phyloP scores from a whole-genome alignment of 2,888 invertebrate genomes.

The Chydorus sphaericus region DNA sequence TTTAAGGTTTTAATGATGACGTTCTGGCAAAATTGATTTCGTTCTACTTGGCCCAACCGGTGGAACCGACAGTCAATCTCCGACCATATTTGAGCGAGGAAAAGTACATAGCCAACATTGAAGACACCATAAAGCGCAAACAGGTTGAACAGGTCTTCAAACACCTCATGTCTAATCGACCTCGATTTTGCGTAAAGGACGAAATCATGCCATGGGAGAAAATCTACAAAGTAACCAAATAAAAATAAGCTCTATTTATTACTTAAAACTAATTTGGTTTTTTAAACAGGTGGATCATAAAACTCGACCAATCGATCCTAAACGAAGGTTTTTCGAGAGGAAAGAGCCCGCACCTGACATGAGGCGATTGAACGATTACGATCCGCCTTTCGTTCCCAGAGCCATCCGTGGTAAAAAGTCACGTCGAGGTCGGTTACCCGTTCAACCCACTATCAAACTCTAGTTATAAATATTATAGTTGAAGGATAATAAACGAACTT shows the following conservation, averaged over 20 bases:
- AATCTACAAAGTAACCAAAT: constrained; percentile 45
- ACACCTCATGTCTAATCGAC: constrained; percentile 49
- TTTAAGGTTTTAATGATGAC: constrained; percentile 56
- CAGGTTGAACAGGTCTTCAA: constrained; percentile 58
- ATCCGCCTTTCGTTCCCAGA: constrained; percentile 53
- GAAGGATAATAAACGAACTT: neutral
- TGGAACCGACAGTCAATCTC: constrained; percentile 43
- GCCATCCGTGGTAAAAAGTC: constrained; percentile 31
- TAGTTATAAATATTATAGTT: neutral
- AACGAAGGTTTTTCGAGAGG: constrained; percentile 52
- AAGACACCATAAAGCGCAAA: constrained; percentile 43
- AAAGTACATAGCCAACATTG: constrained; percentile 39
- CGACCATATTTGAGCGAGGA: constrained; percentile 53
- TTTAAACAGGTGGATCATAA: constrained; percentile 37
- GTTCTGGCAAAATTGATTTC: constrained; percentile 55
- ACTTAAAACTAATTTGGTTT: neutral
- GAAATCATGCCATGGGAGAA: constrained; percentile 69
- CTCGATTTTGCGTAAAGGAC: constrained; percentile 42
- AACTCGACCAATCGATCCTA: constrained; percentile 50
- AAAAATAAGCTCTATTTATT: constrained; percentile 8
- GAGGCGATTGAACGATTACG: constrained; percentile 50
- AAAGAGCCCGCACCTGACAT: constrained; percentile 34
- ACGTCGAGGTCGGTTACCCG: constrained; percentile 10
- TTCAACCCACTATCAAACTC: constrained; percentile 8
- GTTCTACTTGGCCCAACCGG: constrained; percentile 55